Conservation (phyloP, 2,888 invertebrate genomes). For the Nebria salina region DNA sequence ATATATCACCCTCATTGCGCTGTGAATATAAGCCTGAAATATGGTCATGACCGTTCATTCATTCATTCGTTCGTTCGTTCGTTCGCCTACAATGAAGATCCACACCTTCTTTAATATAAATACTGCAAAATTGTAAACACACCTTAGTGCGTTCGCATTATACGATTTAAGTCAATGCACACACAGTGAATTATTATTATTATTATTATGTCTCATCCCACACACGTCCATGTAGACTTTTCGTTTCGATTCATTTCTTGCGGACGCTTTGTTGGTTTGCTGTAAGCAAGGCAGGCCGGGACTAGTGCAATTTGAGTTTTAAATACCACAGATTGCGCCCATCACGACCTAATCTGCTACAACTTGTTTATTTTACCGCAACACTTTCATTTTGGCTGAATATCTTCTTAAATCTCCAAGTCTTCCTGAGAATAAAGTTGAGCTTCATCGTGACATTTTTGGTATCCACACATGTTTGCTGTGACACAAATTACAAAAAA, state of each 20-base stretch:
- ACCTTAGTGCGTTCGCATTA: neutral
- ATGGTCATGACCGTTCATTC: neutral
- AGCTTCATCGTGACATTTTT: too few relatives aligned
- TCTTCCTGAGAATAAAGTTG: too few relatives aligned
- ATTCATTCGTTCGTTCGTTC: neutral
- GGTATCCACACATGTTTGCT: too few relatives aligned
- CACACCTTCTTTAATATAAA: neutral
- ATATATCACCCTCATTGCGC: neutral
- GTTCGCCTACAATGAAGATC: neutral
- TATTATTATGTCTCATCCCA: neutral
- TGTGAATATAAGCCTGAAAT: neutral
- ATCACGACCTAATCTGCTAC: conserved; percentile 66
- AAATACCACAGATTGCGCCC: conserved; percentile 67
- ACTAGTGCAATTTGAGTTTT: conserved; percentile 71
- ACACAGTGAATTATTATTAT: neutral
- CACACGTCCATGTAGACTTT: neutral
- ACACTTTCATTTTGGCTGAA: neutral
- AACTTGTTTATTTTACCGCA: conserved; percentile 46
- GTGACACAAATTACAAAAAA: too few relatives aligned
- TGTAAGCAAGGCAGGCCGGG: conserved; percentile 68
- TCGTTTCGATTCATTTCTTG: neutral
- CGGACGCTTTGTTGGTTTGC: conserved; percentile 21
- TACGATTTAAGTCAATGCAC: neutral
- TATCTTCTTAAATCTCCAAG: too few relatives aligned
- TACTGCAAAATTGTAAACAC: neutral